A percentile compares a stretch with the other conserved stretches of the same genome.
phyloP scores from a whole-genome alignment of 2,888 invertebrate species.

The Gandaritis pyraliata region DNA sequence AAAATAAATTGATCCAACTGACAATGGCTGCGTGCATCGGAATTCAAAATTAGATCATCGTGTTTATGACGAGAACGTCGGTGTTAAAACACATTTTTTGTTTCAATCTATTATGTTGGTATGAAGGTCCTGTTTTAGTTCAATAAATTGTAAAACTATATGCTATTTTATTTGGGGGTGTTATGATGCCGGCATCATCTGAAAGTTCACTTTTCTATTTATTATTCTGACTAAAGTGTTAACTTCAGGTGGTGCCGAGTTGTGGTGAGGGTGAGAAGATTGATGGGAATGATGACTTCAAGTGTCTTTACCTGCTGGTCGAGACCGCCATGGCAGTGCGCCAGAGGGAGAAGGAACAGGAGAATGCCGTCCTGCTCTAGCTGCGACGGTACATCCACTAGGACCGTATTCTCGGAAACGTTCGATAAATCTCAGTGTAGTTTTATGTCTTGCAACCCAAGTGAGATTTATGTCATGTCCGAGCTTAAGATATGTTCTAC shows the following conservation, averaged over 20 bases:
- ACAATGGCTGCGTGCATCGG: slow-evolving; percentile 18
- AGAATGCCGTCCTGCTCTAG: slow-evolving; percentile 17
- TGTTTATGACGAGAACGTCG: slow-evolving; percentile 56
- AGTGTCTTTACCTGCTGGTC: slow-evolving; percentile 70
- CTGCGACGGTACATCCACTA: not conserved
- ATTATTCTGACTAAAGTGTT: slow-evolving; percentile 25
- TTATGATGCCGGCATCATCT: slow-evolving; percentile 80
- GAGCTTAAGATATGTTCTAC: too few species aligned
- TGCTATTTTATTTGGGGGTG: slow-evolving; percentile 51
- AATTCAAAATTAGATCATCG: slow-evolving; percentile 7
- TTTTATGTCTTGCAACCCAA: not conserved
- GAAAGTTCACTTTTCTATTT: slow-evolving; percentile 33
- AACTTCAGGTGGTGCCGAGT: slow-evolving; percentile 70
- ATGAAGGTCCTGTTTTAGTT: slow-evolving; percentile 47
- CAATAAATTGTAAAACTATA: slow-evolving; percentile 58
- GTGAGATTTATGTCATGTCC: not conserved
- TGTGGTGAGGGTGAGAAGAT: slow-evolving; percentile 46
- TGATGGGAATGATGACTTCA: slow-evolving; percentile 66
- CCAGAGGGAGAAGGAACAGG: slow-evolving; percentile 67
- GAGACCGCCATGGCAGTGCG: slow-evolving; percentile 75
- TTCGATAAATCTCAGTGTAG: not conserved
- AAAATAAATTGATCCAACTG: not conserved
- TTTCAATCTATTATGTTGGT: slow-evolving; percentile 49
- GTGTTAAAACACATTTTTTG: slow-evolving; percentile 69
- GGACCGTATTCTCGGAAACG: not conserved